Evolutionary conservation across 1,140 invertebrate species (phyloP), one percentile per base, ranked within the genome.

Genomic region (Choristoneura fumiferana): DNA sequence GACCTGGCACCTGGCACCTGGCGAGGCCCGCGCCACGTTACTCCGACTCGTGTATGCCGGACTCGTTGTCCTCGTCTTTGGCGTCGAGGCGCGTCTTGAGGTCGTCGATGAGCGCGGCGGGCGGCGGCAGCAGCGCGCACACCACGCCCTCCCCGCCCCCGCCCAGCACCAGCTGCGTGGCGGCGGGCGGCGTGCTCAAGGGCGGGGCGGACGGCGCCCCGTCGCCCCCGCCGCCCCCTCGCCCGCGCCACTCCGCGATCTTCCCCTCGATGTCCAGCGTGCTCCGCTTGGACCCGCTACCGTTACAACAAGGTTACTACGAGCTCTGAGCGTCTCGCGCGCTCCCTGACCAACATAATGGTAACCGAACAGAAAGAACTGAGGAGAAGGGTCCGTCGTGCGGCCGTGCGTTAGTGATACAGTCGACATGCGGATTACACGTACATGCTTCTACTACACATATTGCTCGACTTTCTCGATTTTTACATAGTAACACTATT

Each of bases 221-320:
- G 29, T 22, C 13, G 56, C n/a, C 5, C 17, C 8, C 3, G 55
- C 39, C 33, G 45, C 45, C 22, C 63, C 63, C 49, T 54, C 79
- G 70, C 12, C 71, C 76, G 62, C 80, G 73, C 81, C 83, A 86
- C 76, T 83, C 78, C 43, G 81, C 82, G 56, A 87, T 82, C 79
- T 87, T 87, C 58, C 82, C 84, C 73, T 87, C 84, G 79, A 87
- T 85, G 78, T 87, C 84, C 39, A 87, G 77, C 60, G 84, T 87
- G 78, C 82, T 86, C 58, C 84, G 78, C 72, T 87, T 87, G 33
- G 84, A 87, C 13, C 82, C 83, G 49, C 84, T 84, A 55, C 61
- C 60, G 57, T 45, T n/a, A 17, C 15, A 29, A 29, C 22, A 29
- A 3, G 2, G 10, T 49, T 49, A 49, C 10, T 29, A 12, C 9